Base-by-base conservation (phyloP, 1,140 invertebrate genomes). In the Lepidurus arcticus region DNA sequence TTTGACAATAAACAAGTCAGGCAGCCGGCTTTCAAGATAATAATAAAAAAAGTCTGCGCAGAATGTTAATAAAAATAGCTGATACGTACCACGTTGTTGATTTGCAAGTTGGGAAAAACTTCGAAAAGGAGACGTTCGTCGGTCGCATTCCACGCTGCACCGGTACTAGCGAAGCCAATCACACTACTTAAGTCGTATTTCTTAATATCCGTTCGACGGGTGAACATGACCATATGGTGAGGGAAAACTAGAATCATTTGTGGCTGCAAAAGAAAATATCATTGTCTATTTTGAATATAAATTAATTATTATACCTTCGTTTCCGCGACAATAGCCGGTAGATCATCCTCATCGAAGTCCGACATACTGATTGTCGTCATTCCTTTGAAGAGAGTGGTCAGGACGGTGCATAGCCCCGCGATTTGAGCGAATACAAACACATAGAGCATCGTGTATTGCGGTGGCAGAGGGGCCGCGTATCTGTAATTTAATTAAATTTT, bases 51-150 rank as follows among this genome's bases (percentile, higher is more conserved):
- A 75, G 7, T 5, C n/a, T 75, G 5, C 42, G 74, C 42, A 75
- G 42, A 10, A 42, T 75, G 53, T 16, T 16, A 0, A 24, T 73
- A 24, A 73, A 73, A 73, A 73, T 16, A 73, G 7, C 7, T 5
- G 53, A 16, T 16, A 73, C 16, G 7, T 75, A 75, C 74, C 34
- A 42, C 42, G 11, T 53, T 76, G 34, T 47, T 16, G 7, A 53
- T 53, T 16, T 26, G 21, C 11, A 76, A 65, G 42, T 76, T 76
- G 5, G 43, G 44, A 16, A 76, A 53, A 24, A n/a, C 65, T 16
- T 44, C 76, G 42, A 76, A 76, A 16, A 76, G 45, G 9, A 16
- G 45, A 34, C 76, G 44, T 24, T 76, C 76, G 16, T 53, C 45
- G 1, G n/a, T 47, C 16, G 76, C 26, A 26, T 53, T 34, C 10